Conservation (phyloP, 1,140 invertebrate species). For the Lasioglossum baleicum region DNA sequence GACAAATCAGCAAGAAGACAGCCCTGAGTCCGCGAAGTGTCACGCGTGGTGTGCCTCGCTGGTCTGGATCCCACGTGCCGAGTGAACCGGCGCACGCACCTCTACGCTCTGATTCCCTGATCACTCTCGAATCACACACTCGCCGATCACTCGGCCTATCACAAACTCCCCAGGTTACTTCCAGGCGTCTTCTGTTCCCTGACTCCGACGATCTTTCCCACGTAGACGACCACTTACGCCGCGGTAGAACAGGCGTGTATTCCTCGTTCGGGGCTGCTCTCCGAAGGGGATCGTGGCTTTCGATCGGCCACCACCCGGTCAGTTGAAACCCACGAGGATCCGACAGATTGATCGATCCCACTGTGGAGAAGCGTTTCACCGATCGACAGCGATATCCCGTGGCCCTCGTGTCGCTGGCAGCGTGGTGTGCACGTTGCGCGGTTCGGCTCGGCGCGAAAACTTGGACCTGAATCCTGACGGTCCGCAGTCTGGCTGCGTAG, state of each 20-base stretch:
- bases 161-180: conserved; percentile 26
- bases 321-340: too few species aligned
- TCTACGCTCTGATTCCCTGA: conserved; percentile 48
- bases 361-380: not conserved
- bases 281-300: too few species aligned
- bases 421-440: conserved; percentile 74
- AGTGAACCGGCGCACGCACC: conserved; percentile 56
- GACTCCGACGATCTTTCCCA: not conserved
- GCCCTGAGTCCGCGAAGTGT: not conserved
- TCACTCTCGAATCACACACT: conserved; percentile 51
- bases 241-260: not conserved
- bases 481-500: conserved; percentile 80
- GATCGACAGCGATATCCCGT: not conserved
- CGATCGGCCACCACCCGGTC: not conserved
- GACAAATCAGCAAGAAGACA: not conserved
- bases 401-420: conserved; percentile 50
- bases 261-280: not conserved
- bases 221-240: not conserved
- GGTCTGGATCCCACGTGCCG: conserved; percentile 51
- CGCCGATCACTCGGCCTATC: conserved; percentile 34
- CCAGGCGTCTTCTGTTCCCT: conserved; percentile 3
- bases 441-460: conserved; percentile 65
- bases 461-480: conserved; percentile 73
- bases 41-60: not conserved
- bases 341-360: conserved; percentile 1